Evolutionary conservation across 1,140 invertebrate genomes (phyloP), one percentile per base, ranked within the genome.

Genomic region (Lepidurus apus): DNA sequence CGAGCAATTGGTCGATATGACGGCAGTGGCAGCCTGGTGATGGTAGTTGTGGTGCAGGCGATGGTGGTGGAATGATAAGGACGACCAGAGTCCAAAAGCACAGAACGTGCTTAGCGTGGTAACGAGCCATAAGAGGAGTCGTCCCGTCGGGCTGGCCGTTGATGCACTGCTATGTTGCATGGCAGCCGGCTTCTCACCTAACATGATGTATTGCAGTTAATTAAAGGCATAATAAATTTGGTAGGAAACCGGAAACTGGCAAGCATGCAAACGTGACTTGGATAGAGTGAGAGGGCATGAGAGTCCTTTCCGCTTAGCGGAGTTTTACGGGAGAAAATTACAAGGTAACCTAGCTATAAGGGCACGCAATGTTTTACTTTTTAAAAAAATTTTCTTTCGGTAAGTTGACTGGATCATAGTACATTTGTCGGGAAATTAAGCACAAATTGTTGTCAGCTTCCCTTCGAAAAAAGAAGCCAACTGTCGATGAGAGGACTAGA

Each of bases 111-210:
- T 65, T 65, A 65, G 53, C 53, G 53, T 65, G 53, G 53, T 65
- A 65, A 65, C 8, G 21, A 65, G 53, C 53, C 53, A 65, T 65
- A 65, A 65, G 53, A 65, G 53, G 53, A 65, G 53, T 17, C 53
- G 53, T 21, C 53, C 53, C n/a, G 53, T 13, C 21, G 53, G 53
- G 53, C n/a, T 65, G 8, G 53, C 53, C 53, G 53, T 65, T 65
- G 77, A 45, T 73, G 65, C 44, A 81, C 80, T 81, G 83, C 87
- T 86, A 7, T 87, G 86, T 82, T 88, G 87, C 87, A 88, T 88
- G 44, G 87, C 87, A 75, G 87, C 87, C 8, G 87, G 86, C 81
- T 88, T 77, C 85, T 87, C 86, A 76, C 86, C 86, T 81, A 65
- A 65, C 53, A 65, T 65, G 53, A 65, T 65, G 53, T 65, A 65